phyloP scores from a whole-genome alignment of 1,140 invertebrate species.

The Cydia fagiglandana region DNA sequence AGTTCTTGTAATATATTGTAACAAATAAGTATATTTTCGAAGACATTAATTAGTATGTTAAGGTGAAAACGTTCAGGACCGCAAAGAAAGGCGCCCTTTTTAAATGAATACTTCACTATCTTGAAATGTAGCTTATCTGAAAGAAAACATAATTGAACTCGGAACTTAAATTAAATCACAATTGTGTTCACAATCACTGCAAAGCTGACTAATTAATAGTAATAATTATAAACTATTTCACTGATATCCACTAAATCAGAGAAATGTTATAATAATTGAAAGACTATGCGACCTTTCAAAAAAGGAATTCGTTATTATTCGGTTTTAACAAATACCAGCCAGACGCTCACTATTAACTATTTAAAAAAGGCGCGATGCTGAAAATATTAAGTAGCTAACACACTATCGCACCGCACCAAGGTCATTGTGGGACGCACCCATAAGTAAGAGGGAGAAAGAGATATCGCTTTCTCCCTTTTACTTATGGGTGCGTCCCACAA shows the following conservation, averaged over 20 bases:
- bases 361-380: too few species aligned
- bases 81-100: slow-evolving; percentile 49
- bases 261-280: background rate
- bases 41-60: slow-evolving; percentile 57
- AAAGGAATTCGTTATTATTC: background rate
- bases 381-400: too few species aligned
- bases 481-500: too few species aligned
- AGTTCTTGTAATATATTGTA: slow-evolving; percentile 60
- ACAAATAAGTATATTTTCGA: slow-evolving; percentile 53
- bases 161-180: background rate
- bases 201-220: background rate
- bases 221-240: background rate
- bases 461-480: too few species aligned
- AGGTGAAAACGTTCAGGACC: slow-evolving; percentile 42
- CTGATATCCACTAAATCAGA: background rate
- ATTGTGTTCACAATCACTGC: background rate
- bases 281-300: background rate
- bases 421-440: too few species aligned
- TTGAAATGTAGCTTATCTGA: slow-evolving; percentile 41
- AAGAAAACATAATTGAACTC: slow-evolving; percentile 47
- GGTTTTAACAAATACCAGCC: background rate
- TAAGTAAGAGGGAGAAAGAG: too few species aligned
- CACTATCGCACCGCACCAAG: too few species aligned
- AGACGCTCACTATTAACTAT: background rate
- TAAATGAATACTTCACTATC: slow-evolving; percentile 38